Evolutionary conservation across 2,797 vertebrate genomes (phyloP).

Genomic region (Neopelma chrysocephalum): DNA sequence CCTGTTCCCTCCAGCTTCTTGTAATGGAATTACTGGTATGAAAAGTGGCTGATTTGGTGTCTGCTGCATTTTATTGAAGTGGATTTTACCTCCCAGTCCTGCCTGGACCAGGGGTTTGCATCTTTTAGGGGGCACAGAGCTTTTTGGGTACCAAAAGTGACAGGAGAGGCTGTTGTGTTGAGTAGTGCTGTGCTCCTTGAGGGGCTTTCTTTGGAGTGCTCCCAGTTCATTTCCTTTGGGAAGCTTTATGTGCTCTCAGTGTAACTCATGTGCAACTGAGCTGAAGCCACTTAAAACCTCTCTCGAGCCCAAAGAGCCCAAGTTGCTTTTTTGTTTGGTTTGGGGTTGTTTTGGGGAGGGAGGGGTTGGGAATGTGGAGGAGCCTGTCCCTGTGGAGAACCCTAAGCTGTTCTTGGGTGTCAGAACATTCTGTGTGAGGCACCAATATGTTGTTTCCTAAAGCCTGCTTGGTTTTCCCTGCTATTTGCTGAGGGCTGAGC

Average conservation of each 20-base stretch:
- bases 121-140: background rate
- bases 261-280: background rate
- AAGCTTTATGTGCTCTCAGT: background rate
- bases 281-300: background rate
- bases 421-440: background rate
- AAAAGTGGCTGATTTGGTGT: background rate
- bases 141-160: background rate
- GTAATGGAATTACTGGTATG: constrained; percentile 1
- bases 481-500: background rate
- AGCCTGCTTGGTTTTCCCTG: background rate
- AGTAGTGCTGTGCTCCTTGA: background rate
- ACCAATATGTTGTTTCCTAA: background rate
- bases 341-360: background rate
- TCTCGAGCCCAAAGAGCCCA: background rate
- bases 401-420: background rate
- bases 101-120: background rate
- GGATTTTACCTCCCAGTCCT: background rate
- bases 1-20: background rate
- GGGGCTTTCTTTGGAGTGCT: background rate
- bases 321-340: background rate
- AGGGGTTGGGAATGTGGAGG: background rate
- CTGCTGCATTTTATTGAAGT: background rate
- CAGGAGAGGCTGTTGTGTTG: background rate
- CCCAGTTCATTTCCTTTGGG: background rate
- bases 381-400: background rate